These are phyloP conservation scores for Baccha elongata DNA, from an alignment of 2,888 invertebrate genomes.

Conservation along the genomic window DNA sequence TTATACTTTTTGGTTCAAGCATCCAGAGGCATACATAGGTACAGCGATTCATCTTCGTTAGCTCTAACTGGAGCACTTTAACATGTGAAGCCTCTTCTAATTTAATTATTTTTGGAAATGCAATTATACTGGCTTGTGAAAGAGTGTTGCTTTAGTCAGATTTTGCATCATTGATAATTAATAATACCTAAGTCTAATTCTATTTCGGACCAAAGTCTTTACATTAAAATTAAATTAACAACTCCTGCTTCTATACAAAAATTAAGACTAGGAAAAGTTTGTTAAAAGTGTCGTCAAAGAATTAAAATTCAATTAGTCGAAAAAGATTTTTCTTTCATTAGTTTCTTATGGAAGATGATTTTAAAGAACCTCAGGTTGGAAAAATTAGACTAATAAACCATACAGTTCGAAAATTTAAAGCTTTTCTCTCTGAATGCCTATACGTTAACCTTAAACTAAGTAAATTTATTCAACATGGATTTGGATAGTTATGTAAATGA, in stretches of 20 bases:
- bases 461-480: neutral
- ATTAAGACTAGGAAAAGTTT: slow-evolving; percentile 19
- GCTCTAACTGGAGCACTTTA: slow-evolving; percentile 8
- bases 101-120: slow-evolving; percentile 38
- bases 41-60: too few species aligned
- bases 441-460: too few species aligned
- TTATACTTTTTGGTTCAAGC: too few species aligned
- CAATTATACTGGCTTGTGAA: slow-evolving; percentile 25
- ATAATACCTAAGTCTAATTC: slow-evolving; percentile 37
- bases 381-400: too few species aligned
- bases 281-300: slow-evolving; percentile 9
- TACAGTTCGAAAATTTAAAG: too few species aligned
- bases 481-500: neutral
- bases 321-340: slow-evolving; percentile 27
- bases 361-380: too few species aligned
- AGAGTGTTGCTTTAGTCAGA: slow-evolving; percentile 21
- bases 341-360: neutral
- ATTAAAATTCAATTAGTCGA: slow-evolving; percentile 40
- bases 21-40: too few species aligned
- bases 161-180: too few species aligned
- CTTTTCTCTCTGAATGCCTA: too few species aligned
- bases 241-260: slow-evolving; percentile 28
- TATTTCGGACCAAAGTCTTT: slow-evolving; percentile 50
- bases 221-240: slow-evolving; percentile 45
- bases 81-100: neutral